Conservation (phyloP, 2,888 invertebrate genomes). For the Napeogenes inachia region DNA sequence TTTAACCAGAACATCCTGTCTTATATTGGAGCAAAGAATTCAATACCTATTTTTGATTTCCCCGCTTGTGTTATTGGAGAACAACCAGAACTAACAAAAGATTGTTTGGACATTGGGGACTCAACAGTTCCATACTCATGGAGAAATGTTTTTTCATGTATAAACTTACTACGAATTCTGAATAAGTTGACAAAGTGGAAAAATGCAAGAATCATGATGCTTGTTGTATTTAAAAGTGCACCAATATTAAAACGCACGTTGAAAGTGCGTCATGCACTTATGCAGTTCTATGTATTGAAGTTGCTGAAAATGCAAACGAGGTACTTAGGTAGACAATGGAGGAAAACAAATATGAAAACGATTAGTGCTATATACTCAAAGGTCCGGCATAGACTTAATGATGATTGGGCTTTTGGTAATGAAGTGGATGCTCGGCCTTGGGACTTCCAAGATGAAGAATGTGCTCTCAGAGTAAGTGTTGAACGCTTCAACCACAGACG, state of each 20-base stretch:
- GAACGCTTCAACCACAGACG: constrained; percentile 97
- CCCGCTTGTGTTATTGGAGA: constrained; percentile 97
- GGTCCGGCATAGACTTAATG: constrained; percentile 95
- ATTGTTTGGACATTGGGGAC: constrained; percentile 91
- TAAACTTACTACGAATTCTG: constrained; percentile 95
- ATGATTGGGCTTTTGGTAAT: constrained; percentile 99
- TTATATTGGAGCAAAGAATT: constrained; percentile 96
- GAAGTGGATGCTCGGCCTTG: constrained; percentile 98
- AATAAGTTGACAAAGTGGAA: constrained; percentile 99
- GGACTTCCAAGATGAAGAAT: constrained; percentile 99
- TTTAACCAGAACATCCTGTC: constrained; percentile 98
- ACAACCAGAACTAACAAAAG: constrained; percentile 94
- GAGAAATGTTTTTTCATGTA: constrained; percentile 98
- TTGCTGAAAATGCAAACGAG: constrained; percentile 99
- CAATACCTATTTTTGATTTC: constrained; percentile 95
- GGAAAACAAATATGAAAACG: constrained; percentile 99
- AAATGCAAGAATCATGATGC: constrained; percentile 99
- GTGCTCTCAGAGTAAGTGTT: constrained; percentile 93
- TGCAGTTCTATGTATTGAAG: constrained; percentile 98
- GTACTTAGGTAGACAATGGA: constrained; percentile 98
- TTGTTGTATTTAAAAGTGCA: constrained; percentile 99
- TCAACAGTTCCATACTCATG: constrained; percentile 91
- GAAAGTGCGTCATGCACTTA: constrained; percentile 96
- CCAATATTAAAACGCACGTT: constrained; percentile 97
- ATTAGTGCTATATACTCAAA: constrained; percentile 99